Base-by-base conservation (phyloP, 2,888 invertebrate genomes). In the Litoditis marina region DNA sequence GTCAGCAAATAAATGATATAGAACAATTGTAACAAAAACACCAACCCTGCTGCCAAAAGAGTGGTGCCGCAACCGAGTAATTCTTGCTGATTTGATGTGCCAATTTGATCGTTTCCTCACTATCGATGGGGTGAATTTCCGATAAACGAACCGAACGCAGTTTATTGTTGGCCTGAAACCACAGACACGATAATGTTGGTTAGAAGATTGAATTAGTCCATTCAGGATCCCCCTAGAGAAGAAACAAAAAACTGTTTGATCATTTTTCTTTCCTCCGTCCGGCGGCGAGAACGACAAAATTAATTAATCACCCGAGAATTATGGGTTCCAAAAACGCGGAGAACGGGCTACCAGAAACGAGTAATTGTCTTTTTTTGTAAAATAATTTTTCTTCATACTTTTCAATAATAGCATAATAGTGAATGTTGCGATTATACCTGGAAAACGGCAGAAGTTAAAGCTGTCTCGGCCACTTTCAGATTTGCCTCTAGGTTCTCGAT, bases 51-150 rank as follows among this genome's bases (percentile, higher is more conserved):
- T 74, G 73, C 79, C 79, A 79, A 31, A 66, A 72, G 32, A 73
- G 54, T 1, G 79, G 79, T 6, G 77, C 70, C 5, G 78, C 76
- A 0, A 80, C 76, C 19, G 79, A 78, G 59, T 74, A 75, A 47
- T 64, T 68, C 49, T 71, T 72, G 56, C 76, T 76, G 60, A 80
- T 80, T 54, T 73, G 77, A 44, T 80, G 76, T 2, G 79, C 73
- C 34, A 77, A 61, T 32, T 79, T 73, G 39, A 80, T 68, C 28
- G 79, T 63, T n/a, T 68, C 69, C 54, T 80, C 80, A 44, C 73
- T 74, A 59, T 76, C 69, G n/a, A 76, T 74, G 4, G 71, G 70
- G 19, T 72, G 70, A 11, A 54, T 56, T 25, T 76, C 74, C 4
- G 78, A 69, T 25, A 69, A 66, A 32, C 68, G 63, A 25, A 76